Evolutionary conservation across 2,113 vertebrate genomes (phyloP).

Genomic region (Polyodon spathula): DNA sequence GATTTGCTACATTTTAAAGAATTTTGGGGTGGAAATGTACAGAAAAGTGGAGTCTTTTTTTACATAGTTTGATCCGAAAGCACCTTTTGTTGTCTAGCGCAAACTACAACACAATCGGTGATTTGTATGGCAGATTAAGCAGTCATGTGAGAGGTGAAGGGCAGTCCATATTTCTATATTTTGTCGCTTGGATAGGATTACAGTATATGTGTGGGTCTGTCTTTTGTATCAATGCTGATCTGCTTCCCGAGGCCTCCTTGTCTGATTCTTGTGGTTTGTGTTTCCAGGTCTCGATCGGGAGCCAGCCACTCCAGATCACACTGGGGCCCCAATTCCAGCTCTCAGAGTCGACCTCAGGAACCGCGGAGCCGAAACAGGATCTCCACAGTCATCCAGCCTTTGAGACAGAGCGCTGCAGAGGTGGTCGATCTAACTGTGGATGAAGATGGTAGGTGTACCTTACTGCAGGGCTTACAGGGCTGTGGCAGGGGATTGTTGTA

Average conservation of each 20-base stretch:
- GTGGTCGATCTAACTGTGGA: conserved; percentile 96
- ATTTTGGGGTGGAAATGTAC: too few relatives aligned
- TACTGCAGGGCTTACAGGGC: neutral
- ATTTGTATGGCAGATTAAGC: too few relatives aligned
- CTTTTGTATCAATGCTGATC: too few relatives aligned
- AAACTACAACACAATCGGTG: too few relatives aligned
- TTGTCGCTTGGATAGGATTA: too few relatives aligned
- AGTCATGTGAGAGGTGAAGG: too few relatives aligned
- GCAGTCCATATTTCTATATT: too few relatives aligned
- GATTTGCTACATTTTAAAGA: too few relatives aligned
- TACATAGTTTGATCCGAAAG: too few relatives aligned
- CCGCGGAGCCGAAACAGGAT: conserved; percentile 75
- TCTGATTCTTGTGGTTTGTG: conserved; percentile 2
- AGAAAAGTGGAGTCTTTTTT: too few relatives aligned
- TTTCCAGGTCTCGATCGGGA: conserved; percentile 73
- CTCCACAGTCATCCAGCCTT: conserved; percentile 92
- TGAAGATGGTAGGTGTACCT: conserved; percentile 83
- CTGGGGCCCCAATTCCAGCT: conserved; percentile 73
- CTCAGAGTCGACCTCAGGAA: conserved; percentile 75
- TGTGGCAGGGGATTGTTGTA: neutral
- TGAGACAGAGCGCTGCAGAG: conserved; percentile 84
- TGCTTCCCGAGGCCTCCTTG: neutral
- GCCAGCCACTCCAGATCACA: conserved; percentile 74
- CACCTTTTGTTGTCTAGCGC: too few relatives aligned
- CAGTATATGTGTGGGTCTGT: too few relatives aligned